phyloP scores from a whole-genome alignment of 2,113 vertebrate genomes.

The Pagrus major region DNA sequence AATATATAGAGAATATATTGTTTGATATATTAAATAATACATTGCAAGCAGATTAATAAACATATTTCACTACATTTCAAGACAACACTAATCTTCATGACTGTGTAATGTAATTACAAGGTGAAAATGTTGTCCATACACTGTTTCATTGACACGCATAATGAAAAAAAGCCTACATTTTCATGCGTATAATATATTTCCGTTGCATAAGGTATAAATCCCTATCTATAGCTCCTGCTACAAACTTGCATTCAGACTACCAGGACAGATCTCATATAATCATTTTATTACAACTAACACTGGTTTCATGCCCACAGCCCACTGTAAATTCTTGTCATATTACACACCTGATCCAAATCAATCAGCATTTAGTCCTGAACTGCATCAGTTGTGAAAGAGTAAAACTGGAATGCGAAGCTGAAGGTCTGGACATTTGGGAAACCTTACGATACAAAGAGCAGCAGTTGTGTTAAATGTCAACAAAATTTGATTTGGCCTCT shows the following conservation, averaged over 20 bases:
- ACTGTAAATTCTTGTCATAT: neutral
- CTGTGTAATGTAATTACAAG: too few relatives aligned
- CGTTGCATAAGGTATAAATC: too few relatives aligned
- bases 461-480: neutral
- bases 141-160: too few relatives aligned
- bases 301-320: neutral
- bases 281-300: neutral
- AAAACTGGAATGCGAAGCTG: neutral
- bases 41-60: too few relatives aligned
- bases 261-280: neutral
- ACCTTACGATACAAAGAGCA: neutral
- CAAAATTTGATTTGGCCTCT: neutral
- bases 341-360: slow-evolving; percentile 3
- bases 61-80: too few relatives aligned
- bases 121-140: too few relatives aligned
- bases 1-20: too few relatives aligned
- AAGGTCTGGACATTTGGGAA: neutral
- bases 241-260: neutral
- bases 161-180: too few relatives aligned
- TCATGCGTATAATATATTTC: too few relatives aligned
- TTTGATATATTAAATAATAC: too few relatives aligned
- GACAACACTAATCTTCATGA: too few relatives aligned
- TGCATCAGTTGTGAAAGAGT: slow-evolving; percentile 9
- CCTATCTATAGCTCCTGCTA: too few relatives aligned
- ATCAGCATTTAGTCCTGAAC: neutral